Percentiles rank a stretch among this genome's conserved stretches.
phyloP scores from a whole-genome alignment of 2,888 invertebrate genomes.

The Napeogenes inachia region DNA sequence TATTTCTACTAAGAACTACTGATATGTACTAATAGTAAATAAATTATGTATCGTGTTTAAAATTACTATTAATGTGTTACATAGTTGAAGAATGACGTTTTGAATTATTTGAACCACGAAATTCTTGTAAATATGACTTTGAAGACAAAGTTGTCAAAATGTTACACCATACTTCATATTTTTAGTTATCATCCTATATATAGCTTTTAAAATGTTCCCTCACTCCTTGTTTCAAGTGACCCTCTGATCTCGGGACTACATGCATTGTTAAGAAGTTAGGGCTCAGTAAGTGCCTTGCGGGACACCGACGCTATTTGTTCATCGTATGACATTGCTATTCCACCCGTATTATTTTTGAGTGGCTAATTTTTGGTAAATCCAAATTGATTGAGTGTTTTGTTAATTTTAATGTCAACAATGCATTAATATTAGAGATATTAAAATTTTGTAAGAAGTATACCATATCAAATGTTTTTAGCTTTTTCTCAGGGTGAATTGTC shows the following conservation, averaged over 20 bases:
- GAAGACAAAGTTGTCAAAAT: neutral
- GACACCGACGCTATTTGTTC: slow-evolving; percentile 20
- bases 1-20: neutral
- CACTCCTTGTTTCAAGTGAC: slow-evolving; percentile 17
- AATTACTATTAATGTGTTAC: no score
- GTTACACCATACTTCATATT: neutral
- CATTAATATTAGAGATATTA: neutral
- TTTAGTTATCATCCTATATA: neutral
- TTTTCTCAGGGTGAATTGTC: no score
- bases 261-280: slow-evolving; percentile 19
- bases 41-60: no score
- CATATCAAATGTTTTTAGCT: no score
- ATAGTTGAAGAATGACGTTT: neutral
- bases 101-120: neutral
- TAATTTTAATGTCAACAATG: neutral
- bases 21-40: no score
- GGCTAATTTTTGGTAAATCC: slow-evolving; percentile 8
- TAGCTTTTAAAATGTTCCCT: slow-evolving; percentile 9
- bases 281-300: slow-evolving; percentile 20
- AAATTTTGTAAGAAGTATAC: no score
- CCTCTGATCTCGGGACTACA: slow-evolving; percentile 15
- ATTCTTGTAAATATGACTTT: neutral
- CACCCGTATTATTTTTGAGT: slow-evolving; percentile 7
- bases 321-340: slow-evolving; percentile 7
- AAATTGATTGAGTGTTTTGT: slow-evolving; percentile 1